These are phyloP conservation scores for Apamea sordens DNA, from an alignment of 2,888 invertebrate species.

Conservation along the genomic window DNA sequence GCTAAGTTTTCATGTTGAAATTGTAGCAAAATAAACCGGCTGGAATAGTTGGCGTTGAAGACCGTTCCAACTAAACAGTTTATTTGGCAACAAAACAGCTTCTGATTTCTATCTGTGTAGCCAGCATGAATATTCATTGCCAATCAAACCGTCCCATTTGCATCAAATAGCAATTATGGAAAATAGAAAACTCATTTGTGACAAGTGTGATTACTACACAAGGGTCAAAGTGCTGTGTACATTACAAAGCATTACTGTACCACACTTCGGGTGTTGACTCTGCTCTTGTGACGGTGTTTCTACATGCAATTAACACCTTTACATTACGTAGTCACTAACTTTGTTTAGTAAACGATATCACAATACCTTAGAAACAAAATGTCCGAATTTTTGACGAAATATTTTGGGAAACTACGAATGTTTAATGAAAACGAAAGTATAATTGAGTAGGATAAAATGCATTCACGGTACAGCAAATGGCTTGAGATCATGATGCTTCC, in stretches of 20 bases:
- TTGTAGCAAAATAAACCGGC: too few species aligned
- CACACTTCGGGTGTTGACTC: slow-evolving; percentile 62
- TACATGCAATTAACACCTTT: slow-evolving; percentile 70
- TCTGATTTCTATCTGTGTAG: neutral
- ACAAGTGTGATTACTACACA: slow-evolving; percentile 23
- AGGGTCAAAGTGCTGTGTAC: slow-evolving; percentile 43
- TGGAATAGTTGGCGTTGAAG: neutral
- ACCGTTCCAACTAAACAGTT: neutral
- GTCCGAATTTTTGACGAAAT: slow-evolving; percentile 30
- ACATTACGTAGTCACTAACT: slow-evolving; percentile 55
- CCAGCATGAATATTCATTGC: slow-evolving; percentile 20
- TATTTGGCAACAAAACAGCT: slow-evolving; percentile 12
- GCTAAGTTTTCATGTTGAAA: neutral
- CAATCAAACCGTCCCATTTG: slow-evolving; percentile 11
- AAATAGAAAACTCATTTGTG: slow-evolving; percentile 27
- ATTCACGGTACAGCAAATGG: neutral
- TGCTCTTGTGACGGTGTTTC: slow-evolving; percentile 65
- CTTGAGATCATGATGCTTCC: neutral
- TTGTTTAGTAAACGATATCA: slow-evolving; percentile 58
- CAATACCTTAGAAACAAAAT: slow-evolving; percentile 41
- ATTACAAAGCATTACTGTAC: slow-evolving; percentile 55
- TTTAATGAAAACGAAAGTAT: neutral
- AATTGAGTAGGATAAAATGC: too few species aligned
- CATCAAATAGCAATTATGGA: slow-evolving; percentile 1
- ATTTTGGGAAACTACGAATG: slow-evolving; percentile 14